A percentile compares a stretch with the other conserved stretches of the same genome.
Conservation (phyloP, 2,888 invertebrate species). For the Athripsodes cinereus region DNA sequence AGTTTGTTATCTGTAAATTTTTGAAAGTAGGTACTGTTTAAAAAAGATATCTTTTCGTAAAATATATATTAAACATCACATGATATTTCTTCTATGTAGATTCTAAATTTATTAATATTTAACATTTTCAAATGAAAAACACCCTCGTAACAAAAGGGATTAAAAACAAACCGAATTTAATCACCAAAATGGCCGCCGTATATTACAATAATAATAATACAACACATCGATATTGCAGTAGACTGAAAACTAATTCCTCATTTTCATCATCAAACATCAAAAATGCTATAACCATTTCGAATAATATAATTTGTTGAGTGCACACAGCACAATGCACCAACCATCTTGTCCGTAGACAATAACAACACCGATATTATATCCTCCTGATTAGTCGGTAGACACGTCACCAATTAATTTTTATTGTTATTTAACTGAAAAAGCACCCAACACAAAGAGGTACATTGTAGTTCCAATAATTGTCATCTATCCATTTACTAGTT, state of each 20-base stretch:
- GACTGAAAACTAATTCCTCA: conserved; percentile 25
- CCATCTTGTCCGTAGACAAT: not conserved
- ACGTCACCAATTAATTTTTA: conserved; percentile 8
- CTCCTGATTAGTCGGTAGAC: conserved; percentile 5
- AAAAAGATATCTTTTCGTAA: too few species aligned
- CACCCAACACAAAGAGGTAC: not conserved
- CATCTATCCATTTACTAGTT: too few species aligned
- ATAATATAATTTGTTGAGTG: conserved; percentile 20
- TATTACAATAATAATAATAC: too few species aligned
- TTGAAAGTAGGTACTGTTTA: too few species aligned
- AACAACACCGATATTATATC: not conserved
- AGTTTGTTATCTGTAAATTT: too few species aligned
- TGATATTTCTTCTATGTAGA: too few species aligned
- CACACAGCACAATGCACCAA: not conserved
- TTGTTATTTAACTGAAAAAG: not conserved
- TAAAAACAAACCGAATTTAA: conserved; percentile 25
- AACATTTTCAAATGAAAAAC: not conserved
- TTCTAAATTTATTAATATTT: too few species aligned
- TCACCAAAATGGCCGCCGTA: conserved; percentile 23
- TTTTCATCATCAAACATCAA: conserved; percentile 25
- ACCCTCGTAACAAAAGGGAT: not conserved
- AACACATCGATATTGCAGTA: too few species aligned
- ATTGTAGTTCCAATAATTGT: too few species aligned
- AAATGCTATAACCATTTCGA: conserved; percentile 17
- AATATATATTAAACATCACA: too few species aligned